Conservation (phyloP, 2,888 invertebrate species). For the Pyrrhia umbra region DNA sequence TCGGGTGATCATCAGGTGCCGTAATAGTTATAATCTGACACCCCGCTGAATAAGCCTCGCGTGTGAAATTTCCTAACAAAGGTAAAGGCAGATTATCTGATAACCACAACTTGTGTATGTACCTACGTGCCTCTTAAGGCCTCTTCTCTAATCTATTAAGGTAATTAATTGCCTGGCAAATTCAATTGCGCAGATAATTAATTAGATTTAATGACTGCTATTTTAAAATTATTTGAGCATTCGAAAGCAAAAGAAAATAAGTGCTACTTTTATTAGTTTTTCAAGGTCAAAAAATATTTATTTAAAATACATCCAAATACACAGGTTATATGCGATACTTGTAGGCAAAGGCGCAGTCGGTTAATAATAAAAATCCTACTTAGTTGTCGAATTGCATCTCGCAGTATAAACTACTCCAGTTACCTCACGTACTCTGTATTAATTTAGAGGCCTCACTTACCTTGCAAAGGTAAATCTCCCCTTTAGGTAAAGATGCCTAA, state of each 20-base stretch:
- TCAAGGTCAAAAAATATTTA: background rate
- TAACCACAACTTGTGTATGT: constrained; percentile 5
- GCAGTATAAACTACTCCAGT: background rate
- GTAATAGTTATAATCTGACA: constrained; percentile 23
- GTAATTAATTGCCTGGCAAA: constrained; percentile 7
- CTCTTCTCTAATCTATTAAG: background rate
- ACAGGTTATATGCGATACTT: no score
- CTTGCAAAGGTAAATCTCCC: constrained; percentile 1
- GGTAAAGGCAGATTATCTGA: constrained; percentile 23
- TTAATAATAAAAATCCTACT: no score
- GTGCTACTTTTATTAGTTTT: background rate
- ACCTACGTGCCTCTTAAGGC: constrained; percentile 7
- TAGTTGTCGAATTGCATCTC: background rate
- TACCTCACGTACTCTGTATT: background rate
- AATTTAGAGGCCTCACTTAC: background rate
- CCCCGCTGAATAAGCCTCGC: background rate
- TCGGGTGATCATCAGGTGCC: no score
- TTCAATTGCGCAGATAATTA: background rate
- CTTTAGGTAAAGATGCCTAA: no score
- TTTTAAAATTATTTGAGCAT: background rate
- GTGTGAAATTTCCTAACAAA: constrained; percentile 5
- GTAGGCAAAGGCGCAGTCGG: no score
- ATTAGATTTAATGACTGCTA: constrained; percentile 4
- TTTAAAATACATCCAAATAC: background rate
- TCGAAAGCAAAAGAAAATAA: background rate